Percentiles rank a stretch among this genome's conserved stretches.
Conservation (phyloP, 1,140 invertebrate species). For the Argopecten irradians region DNA sequence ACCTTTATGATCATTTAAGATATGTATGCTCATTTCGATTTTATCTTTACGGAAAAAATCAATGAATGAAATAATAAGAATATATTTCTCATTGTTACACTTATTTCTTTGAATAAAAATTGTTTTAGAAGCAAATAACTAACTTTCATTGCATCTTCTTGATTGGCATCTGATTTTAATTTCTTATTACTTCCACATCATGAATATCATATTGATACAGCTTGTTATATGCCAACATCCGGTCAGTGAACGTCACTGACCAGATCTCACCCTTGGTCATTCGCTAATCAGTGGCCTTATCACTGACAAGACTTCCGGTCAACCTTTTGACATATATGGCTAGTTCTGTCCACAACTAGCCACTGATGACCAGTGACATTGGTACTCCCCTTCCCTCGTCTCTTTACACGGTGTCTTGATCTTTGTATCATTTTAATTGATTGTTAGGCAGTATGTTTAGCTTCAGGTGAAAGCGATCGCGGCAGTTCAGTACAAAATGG, state of each 20-base stretch:
- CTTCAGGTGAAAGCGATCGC: conserved; percentile 7
- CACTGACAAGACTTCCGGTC: neutral
- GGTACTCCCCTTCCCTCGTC: neutral
- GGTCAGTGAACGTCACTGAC: neutral
- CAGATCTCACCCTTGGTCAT: neutral
- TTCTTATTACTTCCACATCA: neutral
- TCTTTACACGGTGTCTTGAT: neutral
- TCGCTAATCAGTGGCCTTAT: neutral
- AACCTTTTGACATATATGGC: neutral
- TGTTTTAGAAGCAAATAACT: too few species aligned
- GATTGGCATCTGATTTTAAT: neutral
- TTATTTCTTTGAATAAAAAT: too few species aligned
- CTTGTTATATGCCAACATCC: neutral
- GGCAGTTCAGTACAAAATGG: conserved; percentile 11
- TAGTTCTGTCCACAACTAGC: neutral
- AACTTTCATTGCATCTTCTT: too few species aligned
- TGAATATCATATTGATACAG: neutral
- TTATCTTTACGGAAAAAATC: too few species aligned
- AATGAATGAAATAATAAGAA: too few species aligned
- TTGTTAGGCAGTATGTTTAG: neutral
- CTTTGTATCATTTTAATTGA: conserved; percentile 6
- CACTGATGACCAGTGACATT: neutral
- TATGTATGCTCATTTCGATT: too few species aligned
- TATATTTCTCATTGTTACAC: too few species aligned
- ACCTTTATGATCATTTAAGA: too few species aligned